Percentiles rank a stretch among this genome's conserved stretches.
These are phyloP conservation scores for Furcula furcula DNA, from an alignment of 2,888 invertebrate species.

Conservation along the genomic window DNA sequence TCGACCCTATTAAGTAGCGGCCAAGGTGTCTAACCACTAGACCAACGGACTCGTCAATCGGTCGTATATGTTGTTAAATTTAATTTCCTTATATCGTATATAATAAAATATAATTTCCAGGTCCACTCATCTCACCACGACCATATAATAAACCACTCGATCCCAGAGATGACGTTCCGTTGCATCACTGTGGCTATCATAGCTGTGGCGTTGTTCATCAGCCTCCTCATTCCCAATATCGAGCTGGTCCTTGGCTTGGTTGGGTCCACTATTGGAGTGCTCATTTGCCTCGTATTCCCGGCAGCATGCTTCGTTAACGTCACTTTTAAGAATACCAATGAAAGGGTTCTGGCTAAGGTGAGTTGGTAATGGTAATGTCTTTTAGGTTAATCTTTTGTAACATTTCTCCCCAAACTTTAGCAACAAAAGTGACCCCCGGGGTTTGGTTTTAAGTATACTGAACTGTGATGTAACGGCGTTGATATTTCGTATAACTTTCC, in stretches of 20 bases:
- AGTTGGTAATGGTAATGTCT: constrained; percentile 16
- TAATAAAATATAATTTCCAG: constrained; percentile 49
- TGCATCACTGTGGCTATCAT: constrained; percentile 92
- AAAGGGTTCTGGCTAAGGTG: constrained; percentile 91
- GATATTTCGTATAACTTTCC: too few species aligned
- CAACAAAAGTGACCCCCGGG: too few species aligned
- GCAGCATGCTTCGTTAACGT: constrained; percentile 93
- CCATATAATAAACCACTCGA: constrained; percentile 84
- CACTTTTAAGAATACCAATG: constrained; percentile 91
- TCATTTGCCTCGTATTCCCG: constrained; percentile 96
- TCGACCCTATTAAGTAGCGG: too few species aligned
- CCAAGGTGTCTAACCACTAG: too few species aligned
- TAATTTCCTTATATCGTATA: not conserved
- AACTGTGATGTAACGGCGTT: too few species aligned
- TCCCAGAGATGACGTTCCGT: constrained; percentile 92
- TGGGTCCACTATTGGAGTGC: constrained; percentile 97
- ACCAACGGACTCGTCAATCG: too few species aligned
- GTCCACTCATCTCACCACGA: constrained; percentile 85
- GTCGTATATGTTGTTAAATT: too few species aligned
- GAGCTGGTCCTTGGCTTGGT: constrained; percentile 96
- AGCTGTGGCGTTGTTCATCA: constrained; percentile 87
- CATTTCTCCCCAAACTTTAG: too few species aligned
- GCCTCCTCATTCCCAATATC: constrained; percentile 95
- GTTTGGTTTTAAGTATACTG: too few species aligned
- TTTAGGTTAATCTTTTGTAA: too few species aligned